Conservation (phyloP, 35 echinoderm and acorn worm genomes). For the Ptychodera flava region DNA sequence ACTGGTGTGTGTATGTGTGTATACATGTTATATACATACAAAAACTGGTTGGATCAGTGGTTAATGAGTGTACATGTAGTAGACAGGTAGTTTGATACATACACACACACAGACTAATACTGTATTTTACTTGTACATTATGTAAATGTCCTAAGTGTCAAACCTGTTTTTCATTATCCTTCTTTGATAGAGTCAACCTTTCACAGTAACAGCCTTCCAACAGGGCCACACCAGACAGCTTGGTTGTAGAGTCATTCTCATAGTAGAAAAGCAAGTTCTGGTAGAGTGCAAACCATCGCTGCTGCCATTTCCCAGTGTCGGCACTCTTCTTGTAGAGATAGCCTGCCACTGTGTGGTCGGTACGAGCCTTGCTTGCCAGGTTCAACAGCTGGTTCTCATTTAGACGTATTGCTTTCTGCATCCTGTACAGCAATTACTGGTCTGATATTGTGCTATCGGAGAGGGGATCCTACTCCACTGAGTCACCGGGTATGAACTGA, state of each 20-base stretch:
- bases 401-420: constrained; percentile 91
- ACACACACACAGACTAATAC: too few relatives aligned
- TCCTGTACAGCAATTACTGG: constrained; percentile 11
- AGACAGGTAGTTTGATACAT: too few relatives aligned
- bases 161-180: constrained; percentile 85
- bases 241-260: constrained; percentile 56
- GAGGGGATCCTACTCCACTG: too few relatives aligned
- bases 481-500: too few relatives aligned
- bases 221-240: constrained; percentile 60
- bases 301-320: constrained; percentile 90
- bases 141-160: too few relatives aligned
- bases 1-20: too few relatives aligned
- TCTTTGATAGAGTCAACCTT: constrained; percentile 41
- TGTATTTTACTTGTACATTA: too few relatives aligned
- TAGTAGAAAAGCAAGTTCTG: constrained; percentile 96
- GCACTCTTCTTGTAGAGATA: constrained; percentile 97
- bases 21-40: too few relatives aligned
- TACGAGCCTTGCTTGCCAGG: constrained; percentile 63
- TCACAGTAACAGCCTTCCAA: constrained; percentile 88
- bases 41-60: too few relatives aligned
- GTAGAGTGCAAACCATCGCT: constrained; percentile 87
- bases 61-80: too few relatives aligned
- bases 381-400: constrained; percentile 71
- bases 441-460: too few relatives aligned
- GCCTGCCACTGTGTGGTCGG: constrained; percentile 71